Evolutionary conservation across 2,888 invertebrate genomes (phyloP), one percentile per base, ranked within the genome.

Genomic region (Tetropium fuscum): DNA sequence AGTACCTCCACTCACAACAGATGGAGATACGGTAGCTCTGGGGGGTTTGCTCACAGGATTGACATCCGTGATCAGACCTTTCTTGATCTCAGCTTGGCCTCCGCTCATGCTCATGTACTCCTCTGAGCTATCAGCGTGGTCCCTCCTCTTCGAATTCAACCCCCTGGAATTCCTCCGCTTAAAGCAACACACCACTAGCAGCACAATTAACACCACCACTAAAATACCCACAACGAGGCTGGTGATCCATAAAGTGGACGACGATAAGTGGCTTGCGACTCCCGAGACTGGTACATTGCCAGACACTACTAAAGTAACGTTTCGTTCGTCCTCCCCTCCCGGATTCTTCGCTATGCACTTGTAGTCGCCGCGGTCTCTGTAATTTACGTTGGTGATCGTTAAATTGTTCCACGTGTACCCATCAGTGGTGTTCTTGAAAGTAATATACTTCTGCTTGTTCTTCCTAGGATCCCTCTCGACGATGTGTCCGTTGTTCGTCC

Each of bases 41-140:
- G 93, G 92, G 0, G 93, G 92, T 75, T 94, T 94, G 58, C 91
- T 90, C 11, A 94, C 90, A 0, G 93, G 93, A 82, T 94, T 93
- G 19, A 93, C 92, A 48, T 93, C 91, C 1, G 92, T 91, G 64
- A 94, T 89, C 44, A 94, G 82, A 64, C 92, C 91, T 80, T 94
- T 94, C 77, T 93, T 93, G 85, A 93, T 92, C 77, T 94, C 94
- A 57, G 90, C 88, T 1, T 91, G 90, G 0, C 91, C 90, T 1
- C 90, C 90, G 77, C 91, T 91, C 58, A 91, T 86, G 71, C 90
- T 85, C 7, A 91, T 89, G 66, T 90, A 80, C 58, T 81, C 81
- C 27, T 76, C 80, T 3, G 80, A 78, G 32, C 70, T 67, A 53
- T 75, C 76, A 10, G 67, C 73, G 43, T 76, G 63, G 13, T 77